Evolutionary conservation across 2,888 invertebrate genomes (phyloP), one percentile per base, ranked within the genome.

Genomic region (Zygaena filipendulae): DNA sequence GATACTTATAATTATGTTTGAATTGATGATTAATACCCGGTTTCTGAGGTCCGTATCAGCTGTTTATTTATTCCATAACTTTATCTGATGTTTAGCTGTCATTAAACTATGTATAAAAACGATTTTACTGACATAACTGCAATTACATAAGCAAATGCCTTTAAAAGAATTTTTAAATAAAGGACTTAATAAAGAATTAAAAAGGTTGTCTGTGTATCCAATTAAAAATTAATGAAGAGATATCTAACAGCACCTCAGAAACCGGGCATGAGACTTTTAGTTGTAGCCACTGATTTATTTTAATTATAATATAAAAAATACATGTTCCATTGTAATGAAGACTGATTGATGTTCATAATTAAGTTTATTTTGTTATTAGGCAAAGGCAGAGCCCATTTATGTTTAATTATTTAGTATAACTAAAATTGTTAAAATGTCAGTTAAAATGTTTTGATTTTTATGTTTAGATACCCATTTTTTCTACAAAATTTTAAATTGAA

Each of bases 121-220:
- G 32, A 32, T 32, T 32, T 32, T 32, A 32, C 27, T 27, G 32
- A 32, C 32, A n/a, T n/a, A 32, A 27, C 32, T 32, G 32, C 32
- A 32, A 27, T 27, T 28, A 32, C 28, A 18, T 25, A 25, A 25
- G 28, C 28, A 32, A 28, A 32, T 32, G 32, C 32, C 32, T 32
- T 28, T 32, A 28, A 32, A 32, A 32, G 25, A 28, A 32, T 32
- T 32, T 25, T 32, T 28, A 32, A 32, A 32, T 25, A 32, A 32
- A 32, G n/a, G n/a, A n/a, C n/a, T n/a, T n/a, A 23, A 32, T 32
- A 27, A 32, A 32, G 24, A 32, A 32, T 32, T 32, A 23, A 32
- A 32, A 32, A 27, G n/a, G n/a, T 32, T 32, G 32, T 32, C 32
- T 29, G 28, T 25, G 25, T 29, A 32, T 29, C 32, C 24, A 25